phyloP scores from a whole-genome alignment of 2,888 invertebrate genomes.

The Spisula subtruncata region DNA sequence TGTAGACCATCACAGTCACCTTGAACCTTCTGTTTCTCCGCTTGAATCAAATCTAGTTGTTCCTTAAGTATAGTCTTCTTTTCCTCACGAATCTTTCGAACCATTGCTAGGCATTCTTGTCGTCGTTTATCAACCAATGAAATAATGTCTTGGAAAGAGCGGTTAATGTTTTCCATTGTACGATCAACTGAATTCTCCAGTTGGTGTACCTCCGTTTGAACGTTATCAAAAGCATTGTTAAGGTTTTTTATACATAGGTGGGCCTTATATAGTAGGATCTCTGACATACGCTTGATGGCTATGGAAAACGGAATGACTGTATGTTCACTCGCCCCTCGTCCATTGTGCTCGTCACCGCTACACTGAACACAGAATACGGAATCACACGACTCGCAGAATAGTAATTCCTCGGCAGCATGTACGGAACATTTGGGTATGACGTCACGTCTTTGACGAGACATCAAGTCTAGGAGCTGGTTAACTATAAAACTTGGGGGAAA shows the following conservation, averaged over 20 bases:
- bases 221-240: slow-evolving; percentile 90
- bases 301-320: slow-evolving; percentile 97
- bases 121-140: slow-evolving; percentile 89
- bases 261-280: slow-evolving; percentile 97
- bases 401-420: slow-evolving; percentile 93
- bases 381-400: slow-evolving; percentile 98
- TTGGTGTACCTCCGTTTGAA: slow-evolving; percentile 93
- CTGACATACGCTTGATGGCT: slow-evolving; percentile 98
- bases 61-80: slow-evolving; percentile 95
- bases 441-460: slow-evolving; percentile 96
- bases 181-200: slow-evolving; percentile 92
- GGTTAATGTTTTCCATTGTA: slow-evolving; percentile 91
- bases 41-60: slow-evolving; percentile 92
- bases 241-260: slow-evolving; percentile 93
- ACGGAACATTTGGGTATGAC: slow-evolving; percentile 97
- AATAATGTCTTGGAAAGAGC: slow-evolving; percentile 90
- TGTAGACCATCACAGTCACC: slow-evolving; percentile 93
- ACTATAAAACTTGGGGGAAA: slow-evolving; percentile 93
- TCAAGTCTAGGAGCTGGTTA: slow-evolving; percentile 96
- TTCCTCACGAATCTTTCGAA: slow-evolving; percentile 91
- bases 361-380: slow-evolving; percentile 96
- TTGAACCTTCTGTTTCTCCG: slow-evolving; percentile 95
- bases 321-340: slow-evolving; percentile 90
- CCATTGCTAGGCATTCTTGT: slow-evolving; percentile 88
- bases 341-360: slow-evolving; percentile 86